Evolutionary conservation across 2,888 invertebrate species (phyloP).

Genomic region (Ophraella communa): DNA sequence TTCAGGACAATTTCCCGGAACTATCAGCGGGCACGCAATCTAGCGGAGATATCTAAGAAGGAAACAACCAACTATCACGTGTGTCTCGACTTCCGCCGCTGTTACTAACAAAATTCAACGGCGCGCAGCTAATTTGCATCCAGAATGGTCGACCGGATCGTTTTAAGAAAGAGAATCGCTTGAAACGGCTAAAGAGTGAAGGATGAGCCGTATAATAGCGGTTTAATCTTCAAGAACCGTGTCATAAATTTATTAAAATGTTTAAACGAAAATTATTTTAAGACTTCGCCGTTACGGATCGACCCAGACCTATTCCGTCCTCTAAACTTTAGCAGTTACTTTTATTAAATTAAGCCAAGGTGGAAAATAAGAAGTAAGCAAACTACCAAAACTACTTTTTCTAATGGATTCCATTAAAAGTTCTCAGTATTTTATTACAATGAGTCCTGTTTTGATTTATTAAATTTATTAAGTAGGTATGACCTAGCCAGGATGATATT

Average conservation of each 20-base stretch:
- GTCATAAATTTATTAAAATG: conserved; percentile 60
- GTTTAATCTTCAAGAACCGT: conserved; percentile 56
- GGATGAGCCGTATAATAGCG: conserved; percentile 58
- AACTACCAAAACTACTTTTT: too few relatives aligned
- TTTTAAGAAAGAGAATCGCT: conserved; percentile 54
- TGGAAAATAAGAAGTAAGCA: too few relatives aligned
- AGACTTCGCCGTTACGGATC: conserved; percentile 24
- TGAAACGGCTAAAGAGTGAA: conserved; percentile 52
- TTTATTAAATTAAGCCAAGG: neutral
- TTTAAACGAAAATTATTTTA: conserved; percentile 58
- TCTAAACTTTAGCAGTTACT: neutral
- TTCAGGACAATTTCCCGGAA: neutral
- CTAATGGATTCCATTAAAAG: too few relatives aligned
- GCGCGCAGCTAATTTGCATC: conserved; percentile 57
- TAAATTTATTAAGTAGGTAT: too few relatives aligned
- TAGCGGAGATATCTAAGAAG: conserved; percentile 10
- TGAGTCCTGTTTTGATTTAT: too few relatives aligned
- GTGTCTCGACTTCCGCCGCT: conserved; percentile 48
- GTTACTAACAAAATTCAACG: conserved; percentile 56
- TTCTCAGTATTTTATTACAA: too few relatives aligned
- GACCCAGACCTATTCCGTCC: neutral
- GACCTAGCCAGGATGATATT: too few relatives aligned
- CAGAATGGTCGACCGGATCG: conserved; percentile 52
- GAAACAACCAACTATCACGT: conserved; percentile 46
- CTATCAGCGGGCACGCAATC: neutral